Percentiles rank a stretch among this genome's conserved stretches.
Evolutionary conservation across 2,113 vertebrate genomes (phyloP).

Genomic region (Serilophus lunatus): DNA sequence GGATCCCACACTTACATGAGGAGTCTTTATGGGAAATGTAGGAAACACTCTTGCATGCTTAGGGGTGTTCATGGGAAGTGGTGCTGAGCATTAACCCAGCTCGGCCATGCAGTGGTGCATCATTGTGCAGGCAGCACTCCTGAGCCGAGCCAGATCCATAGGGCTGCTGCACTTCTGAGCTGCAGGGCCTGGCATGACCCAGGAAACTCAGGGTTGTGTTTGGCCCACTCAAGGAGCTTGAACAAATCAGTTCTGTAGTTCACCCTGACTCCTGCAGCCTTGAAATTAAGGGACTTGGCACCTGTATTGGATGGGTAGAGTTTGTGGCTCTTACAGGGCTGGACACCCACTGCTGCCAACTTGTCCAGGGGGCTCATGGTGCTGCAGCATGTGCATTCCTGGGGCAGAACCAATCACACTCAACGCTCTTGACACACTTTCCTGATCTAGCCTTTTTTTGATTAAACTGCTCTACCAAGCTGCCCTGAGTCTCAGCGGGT

Average conservation of each 20-base stretch:
- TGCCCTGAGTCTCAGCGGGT: background rate
- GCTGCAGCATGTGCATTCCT: background rate
- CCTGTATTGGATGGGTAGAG: background rate
- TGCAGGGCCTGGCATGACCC: background rate
- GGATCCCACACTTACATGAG: background rate
- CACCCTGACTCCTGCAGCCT: background rate
- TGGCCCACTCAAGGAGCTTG: background rate
- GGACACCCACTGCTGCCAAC: background rate
- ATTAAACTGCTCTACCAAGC: background rate
- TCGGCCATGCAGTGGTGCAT: rapidly evolving
- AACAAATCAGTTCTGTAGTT: background rate
- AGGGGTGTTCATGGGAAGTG: background rate
- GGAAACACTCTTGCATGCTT: background rate
- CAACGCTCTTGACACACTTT: rapidly evolving
- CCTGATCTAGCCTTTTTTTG: background rate
- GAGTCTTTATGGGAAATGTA: background rate
- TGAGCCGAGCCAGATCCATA: rapidly evolving
- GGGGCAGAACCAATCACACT: background rate
- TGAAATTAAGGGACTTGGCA: background rate
- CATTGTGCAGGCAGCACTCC: background rate
- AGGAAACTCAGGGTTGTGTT: background rate
- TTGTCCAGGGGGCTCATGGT: rapidly evolving
- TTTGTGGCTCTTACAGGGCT: background rate
- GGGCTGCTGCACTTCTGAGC: background rate
- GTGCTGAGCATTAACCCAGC: rapidly evolving